Conservation (phyloP, 2,113 vertebrate genomes). For the Coptodon rendalli region DNA sequence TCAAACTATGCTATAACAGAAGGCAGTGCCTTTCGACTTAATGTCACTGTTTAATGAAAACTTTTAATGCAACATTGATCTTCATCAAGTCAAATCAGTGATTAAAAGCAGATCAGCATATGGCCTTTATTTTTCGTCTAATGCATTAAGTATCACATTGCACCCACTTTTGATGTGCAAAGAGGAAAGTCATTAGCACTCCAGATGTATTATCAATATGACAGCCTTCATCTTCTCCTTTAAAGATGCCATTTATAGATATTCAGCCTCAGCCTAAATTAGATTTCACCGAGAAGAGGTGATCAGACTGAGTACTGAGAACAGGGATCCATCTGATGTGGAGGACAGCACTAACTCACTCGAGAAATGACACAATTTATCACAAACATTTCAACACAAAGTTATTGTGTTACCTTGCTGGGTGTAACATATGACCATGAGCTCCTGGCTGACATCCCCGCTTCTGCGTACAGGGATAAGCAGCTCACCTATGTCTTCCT, state of each 20-base stretch:
- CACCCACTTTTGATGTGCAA: neutral
- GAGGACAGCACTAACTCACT: neutral
- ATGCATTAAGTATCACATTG: neutral
- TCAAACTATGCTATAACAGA: neutral
- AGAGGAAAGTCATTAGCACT: neutral
- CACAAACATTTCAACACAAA: neutral
- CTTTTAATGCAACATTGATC: neutral
- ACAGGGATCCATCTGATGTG: neutral
- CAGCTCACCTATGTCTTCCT: slow-evolving; percentile 88
- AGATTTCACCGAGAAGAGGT: neutral
- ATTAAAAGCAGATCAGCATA: neutral
- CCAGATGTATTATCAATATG: neutral
- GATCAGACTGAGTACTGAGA: neutral
- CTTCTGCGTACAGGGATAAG: slow-evolving; percentile 84
- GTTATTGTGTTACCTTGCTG: slow-evolving; percentile 80
- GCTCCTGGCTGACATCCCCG: slow-evolving; percentile 85
- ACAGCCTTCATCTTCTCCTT: neutral
- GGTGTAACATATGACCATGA: slow-evolving; percentile 93
- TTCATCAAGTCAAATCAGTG: neutral
- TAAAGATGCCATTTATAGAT: neutral
- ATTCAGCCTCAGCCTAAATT: neutral
- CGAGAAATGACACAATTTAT: neutral
- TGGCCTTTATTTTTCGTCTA: neutral
- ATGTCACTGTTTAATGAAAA: neutral
- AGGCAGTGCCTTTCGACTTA: neutral